Evolutionary conservation across 2,888 invertebrate genomes (phyloP).

Genomic region (Standfussiana lucernea): DNA sequence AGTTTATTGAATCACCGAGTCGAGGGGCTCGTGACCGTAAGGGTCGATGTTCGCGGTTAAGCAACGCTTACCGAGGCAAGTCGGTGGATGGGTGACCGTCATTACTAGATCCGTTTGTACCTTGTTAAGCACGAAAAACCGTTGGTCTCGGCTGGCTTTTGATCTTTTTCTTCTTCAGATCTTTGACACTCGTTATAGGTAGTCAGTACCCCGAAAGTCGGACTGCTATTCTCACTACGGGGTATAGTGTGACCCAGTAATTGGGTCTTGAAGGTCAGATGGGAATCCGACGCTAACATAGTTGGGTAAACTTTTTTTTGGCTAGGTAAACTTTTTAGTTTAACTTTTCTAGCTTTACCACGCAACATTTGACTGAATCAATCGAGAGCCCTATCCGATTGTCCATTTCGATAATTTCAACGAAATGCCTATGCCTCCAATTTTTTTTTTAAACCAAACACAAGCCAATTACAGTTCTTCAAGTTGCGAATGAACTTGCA

Average conservation of each 20-base stretch:
- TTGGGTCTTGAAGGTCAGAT: background rate
- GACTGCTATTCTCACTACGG: background rate
- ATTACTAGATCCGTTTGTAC: background rate
- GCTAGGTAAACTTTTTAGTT: background rate
- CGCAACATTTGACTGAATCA: background rate
- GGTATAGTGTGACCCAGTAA: background rate
- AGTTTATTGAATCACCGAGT: background rate
- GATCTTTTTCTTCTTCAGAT: background rate
- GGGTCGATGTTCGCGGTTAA: background rate
- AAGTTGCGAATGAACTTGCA: conserved; percentile 22
- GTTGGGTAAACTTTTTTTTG: background rate
- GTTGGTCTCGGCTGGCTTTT: background rate
- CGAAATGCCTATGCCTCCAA: background rate
- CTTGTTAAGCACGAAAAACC: background rate
- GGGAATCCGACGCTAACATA: background rate
- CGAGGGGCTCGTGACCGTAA: background rate
- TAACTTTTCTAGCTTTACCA: background rate
- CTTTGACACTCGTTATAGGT: background rate
- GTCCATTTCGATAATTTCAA: background rate
- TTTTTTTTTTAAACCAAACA: background rate
- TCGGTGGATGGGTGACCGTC: background rate
- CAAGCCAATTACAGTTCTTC: conserved; percentile 28
- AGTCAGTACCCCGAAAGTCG: background rate
- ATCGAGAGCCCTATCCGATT: background rate
- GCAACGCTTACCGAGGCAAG: background rate